phyloP scores from a whole-genome alignment of 2,888 invertebrate species.

The Brachyopa scutellaris region DNA sequence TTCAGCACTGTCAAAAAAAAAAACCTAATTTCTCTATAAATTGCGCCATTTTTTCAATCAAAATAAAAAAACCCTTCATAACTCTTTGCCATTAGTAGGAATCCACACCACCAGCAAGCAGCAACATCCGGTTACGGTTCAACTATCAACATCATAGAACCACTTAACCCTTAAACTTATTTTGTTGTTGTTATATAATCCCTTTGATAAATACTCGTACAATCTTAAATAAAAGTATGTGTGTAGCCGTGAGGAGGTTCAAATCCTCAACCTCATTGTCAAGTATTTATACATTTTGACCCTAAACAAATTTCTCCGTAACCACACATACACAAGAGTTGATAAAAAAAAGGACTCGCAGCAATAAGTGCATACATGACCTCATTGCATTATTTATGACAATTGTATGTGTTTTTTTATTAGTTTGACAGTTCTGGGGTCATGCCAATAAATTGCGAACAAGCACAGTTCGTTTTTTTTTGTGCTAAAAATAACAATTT shows the following conservation, averaged over 20 bases:
- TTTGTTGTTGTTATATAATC: conserved; percentile 22
- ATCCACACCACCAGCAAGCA: conserved; percentile 24
- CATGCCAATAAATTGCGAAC: conserved; percentile 19
- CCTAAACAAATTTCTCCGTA: conserved; percentile 55
- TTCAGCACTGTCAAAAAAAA: too few relatives aligned
- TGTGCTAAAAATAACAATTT: conserved; percentile 39
- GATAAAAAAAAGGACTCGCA: background rate
- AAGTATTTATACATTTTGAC: conserved; percentile 55
- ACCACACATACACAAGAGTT: background rate
- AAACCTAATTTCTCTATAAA: conserved; percentile 24
- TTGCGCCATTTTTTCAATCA: conserved; percentile 1
- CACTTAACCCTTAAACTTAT: conserved; percentile 67
- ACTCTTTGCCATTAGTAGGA: conserved; percentile 29
- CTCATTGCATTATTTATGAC: conserved; percentile 67
- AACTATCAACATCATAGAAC: conserved; percentile 29
- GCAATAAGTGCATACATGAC: conserved; percentile 63
- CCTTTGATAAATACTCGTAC: conserved; percentile 38
- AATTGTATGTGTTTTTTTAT: conserved; percentile 53
- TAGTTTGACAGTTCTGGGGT: conserved; percentile 53
- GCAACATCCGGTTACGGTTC: conserved; percentile 55
- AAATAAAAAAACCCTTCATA: conserved; percentile 23
- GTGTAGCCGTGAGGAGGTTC: background rate
- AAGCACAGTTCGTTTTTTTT: conserved; percentile 1
- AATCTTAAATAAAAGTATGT: too few relatives aligned
- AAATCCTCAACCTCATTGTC: conserved; percentile 57